Percentiles rank a stretch among this genome's conserved stretches.
These are phyloP conservation scores for Eulimnadia texana DNA, from an alignment of 1,140 invertebrate species.

Conservation along the genomic window DNA sequence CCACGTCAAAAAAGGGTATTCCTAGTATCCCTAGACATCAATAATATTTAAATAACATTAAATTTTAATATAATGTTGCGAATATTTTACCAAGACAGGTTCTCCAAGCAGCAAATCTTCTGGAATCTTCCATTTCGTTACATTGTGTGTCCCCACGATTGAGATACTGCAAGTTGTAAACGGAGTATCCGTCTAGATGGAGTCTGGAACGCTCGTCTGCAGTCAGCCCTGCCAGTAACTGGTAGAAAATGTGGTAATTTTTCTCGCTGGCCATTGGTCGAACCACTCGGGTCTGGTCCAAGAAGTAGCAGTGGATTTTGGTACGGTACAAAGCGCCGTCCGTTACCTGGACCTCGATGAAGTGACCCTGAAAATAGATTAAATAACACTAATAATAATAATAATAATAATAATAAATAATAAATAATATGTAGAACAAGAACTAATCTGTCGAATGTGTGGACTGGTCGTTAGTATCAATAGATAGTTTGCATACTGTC, in stretches of 20 bases:
- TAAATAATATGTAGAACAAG: too few species aligned
- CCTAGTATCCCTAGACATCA: slow-evolving; percentile 53
- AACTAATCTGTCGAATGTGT: too few species aligned
- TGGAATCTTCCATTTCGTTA: slow-evolving; percentile 58
- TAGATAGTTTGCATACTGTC: too few species aligned
- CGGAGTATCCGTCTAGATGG: slow-evolving; percentile 65
- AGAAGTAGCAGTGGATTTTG: slow-evolving; percentile 89
- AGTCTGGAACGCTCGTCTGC: slow-evolving; percentile 61
- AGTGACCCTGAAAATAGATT: slow-evolving; percentile 81
- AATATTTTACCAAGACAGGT: slow-evolving; percentile 54
- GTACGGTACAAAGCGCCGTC: slow-evolving; percentile 85
- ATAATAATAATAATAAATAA: too few species aligned
- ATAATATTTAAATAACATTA: too few species aligned
- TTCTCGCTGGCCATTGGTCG: slow-evolving; percentile 69
- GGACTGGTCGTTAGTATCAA: too few species aligned
- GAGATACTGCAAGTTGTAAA: slow-evolving; percentile 63
- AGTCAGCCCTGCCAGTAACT: slow-evolving; percentile 80
- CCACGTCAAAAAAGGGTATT: slow-evolving; percentile 85
- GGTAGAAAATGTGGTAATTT: slow-evolving; percentile 96
- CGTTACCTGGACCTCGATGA: slow-evolving; percentile 92
- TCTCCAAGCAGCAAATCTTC: slow-evolving; percentile 74
- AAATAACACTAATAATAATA: too few species aligned
- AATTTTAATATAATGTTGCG: too few species aligned
- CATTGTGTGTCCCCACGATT: slow-evolving; percentile 50
- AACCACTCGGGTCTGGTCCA: slow-evolving; percentile 86